Percentiles rank a stretch among this genome's conserved stretches.
Evolutionary conservation across 2,113 vertebrate species (phyloP).

Genomic region (Xyliphius kryptos): DNA sequence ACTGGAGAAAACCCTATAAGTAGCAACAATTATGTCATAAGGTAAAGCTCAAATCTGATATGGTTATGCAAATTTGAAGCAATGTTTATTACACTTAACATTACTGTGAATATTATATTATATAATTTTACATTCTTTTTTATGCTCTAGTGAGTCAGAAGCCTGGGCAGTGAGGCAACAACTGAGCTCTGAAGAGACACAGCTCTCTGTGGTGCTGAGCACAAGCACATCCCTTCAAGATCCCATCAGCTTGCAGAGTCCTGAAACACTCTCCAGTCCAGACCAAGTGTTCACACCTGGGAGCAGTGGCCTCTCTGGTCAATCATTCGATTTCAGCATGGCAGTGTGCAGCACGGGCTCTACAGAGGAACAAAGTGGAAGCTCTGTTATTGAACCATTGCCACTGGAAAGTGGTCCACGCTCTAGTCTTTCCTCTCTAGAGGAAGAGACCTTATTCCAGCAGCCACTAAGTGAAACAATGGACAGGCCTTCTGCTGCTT

Average conservation of each 20-base stretch:
- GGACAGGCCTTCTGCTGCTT: conserved; percentile 51
- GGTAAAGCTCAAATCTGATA: conserved; percentile 54
- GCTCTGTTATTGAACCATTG: conserved; percentile 48
- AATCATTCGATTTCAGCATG: conserved; percentile 74
- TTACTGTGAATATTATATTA: too few relatives aligned
- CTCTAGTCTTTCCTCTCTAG: conserved; percentile 70
- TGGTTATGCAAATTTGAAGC: too few relatives aligned
- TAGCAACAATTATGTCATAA: conserved; percentile 82
- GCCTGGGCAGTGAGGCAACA: conserved; percentile 90
- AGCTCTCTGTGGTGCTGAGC: conserved; percentile 68
- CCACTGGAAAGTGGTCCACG: conserved; percentile 56
- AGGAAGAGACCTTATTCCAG: conserved; percentile 71
- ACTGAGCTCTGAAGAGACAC: conserved; percentile 74
- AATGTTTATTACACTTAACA: too few relatives aligned
- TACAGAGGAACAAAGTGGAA: conserved; percentile 58
- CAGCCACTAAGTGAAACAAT: conserved; percentile 45
- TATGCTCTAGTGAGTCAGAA: conserved; percentile 70
- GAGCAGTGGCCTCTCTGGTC: conserved; percentile 61
- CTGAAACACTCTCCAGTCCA: conserved; percentile 72
- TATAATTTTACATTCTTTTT: too few relatives aligned
- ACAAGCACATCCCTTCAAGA: conserved; percentile 65
- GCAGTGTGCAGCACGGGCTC: conserved; percentile 59
- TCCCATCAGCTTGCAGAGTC: conserved; percentile 66
- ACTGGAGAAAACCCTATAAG: conserved; percentile 71
- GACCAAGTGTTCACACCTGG: conserved; percentile 78